Base-by-base conservation (phyloP, 2,797 vertebrate species). In the Hirundo rustica region DNA sequence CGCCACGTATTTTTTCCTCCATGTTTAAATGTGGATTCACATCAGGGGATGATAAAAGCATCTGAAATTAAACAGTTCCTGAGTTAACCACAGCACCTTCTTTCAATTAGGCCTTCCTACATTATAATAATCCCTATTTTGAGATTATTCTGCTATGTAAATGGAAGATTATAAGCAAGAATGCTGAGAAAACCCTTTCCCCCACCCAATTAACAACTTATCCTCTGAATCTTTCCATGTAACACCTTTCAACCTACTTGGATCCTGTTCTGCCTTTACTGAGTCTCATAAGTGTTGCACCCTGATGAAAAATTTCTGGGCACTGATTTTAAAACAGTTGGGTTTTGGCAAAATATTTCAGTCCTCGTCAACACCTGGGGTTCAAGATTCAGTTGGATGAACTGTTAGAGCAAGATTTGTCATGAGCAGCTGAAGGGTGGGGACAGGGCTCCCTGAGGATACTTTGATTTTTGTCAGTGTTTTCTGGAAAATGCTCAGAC, bases 71-170 rank as follows among this genome's bases (percentile, higher is more conserved):
- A 95, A 44, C 20, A 0, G 65, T 77, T 96, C 64, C n/a, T 47
- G 55, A 84, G 61, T 93, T 88, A 96, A 86, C 66, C 85, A 88
- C 89, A 89, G 60, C 47, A 92, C 57, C 76, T 95, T 94, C 68
- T 95, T 96, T 96, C 83, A 64, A 89, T 96, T 94, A 96, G 60
- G 16, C 65, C 51, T 91, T 87, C 78, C 84, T 21, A 84, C 20
- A 89, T 83, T 83, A 88, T 78, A 74, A 66, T 80, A 92, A 95
- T 95, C 72, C 78, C 75, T 87, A 74, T 92, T 96, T 95, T 71
- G 89, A 91, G 79, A 48, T 81, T 84, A 73, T 92, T 95, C 55
- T 60, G 9, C 57, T 61, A 67, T 80, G 79, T 91, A 90, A 96
- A 94, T 96, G 44, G 67, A 57, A 76, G 67, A 95, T 76, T 92